Percentiles rank a stretch among this genome's conserved stretches.
phyloP scores from a whole-genome alignment of 2,113 vertebrate species.

The Amblyornis subalaris region DNA sequence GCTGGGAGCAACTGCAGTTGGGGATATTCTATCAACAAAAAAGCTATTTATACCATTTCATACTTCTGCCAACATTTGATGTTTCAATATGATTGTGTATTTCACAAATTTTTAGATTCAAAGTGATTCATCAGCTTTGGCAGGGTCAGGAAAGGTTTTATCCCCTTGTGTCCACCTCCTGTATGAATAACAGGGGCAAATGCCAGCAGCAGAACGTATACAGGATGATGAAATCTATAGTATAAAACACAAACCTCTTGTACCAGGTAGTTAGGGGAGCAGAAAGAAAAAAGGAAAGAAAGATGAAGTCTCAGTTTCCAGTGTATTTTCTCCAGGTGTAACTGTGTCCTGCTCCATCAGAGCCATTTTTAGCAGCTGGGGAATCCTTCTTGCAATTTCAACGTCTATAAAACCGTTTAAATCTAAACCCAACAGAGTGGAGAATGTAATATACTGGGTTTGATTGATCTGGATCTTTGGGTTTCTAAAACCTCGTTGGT shows the following conservation, averaged over 20 bases:
- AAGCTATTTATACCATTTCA: not conserved
- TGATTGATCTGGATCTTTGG: slow-evolving; percentile 30
- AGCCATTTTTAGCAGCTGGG: slow-evolving; percentile 14
- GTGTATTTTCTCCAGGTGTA: not conserved
- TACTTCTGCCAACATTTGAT: not conserved
- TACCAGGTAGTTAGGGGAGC: not conserved
- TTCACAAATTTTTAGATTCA: not conserved
- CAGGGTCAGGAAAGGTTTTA: not conserved
- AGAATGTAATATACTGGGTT: slow-evolving; percentile 1
- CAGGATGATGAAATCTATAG: not conserved
- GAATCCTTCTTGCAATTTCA: slow-evolving; percentile 26
- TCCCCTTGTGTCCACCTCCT: not conserved
- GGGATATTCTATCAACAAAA: not conserved
- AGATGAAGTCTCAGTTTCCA: not conserved
- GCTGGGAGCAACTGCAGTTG: not conserved
- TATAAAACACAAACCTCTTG: not conserved
- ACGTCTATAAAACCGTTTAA: slow-evolving; percentile 30
- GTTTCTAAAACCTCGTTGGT: not conserved
- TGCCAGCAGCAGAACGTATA: not conserved
- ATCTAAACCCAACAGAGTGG: slow-evolving; percentile 19
- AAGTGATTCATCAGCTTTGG: not conserved
- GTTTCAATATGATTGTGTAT: not conserved
- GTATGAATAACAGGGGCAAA: not conserved
- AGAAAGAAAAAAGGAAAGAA: not conserved
- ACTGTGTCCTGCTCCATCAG: not conserved